A percentile compares a stretch with the other conserved stretches of the same genome.
phyloP scores from a whole-genome alignment of 2,113 vertebrate genomes.

The Mohoua ochrocephala region DNA sequence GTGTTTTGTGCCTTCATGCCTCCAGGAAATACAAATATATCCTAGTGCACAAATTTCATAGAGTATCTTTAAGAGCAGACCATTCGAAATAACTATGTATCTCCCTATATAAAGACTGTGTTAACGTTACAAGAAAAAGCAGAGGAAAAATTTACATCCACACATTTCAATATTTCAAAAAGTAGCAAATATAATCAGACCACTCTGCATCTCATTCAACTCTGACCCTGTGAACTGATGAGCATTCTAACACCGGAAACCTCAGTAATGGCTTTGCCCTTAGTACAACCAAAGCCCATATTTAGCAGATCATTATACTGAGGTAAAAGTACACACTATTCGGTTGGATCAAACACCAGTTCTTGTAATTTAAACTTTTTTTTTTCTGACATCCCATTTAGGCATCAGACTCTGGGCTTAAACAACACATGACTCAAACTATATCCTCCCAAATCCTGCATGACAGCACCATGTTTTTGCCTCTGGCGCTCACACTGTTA shows the following conservation, averaged over 20 bases:
- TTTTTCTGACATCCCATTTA: not conserved
- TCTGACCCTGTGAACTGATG: not conserved
- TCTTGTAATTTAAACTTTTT: not conserved
- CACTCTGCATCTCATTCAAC: not conserved
- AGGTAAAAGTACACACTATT: not conserved
- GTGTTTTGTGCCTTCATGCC: not conserved
- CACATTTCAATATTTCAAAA: not conserved
- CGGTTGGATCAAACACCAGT: not conserved
- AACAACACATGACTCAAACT: not conserved
- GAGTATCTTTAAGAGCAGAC: not conserved
- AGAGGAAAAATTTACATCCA: not conserved
- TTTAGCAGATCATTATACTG: not conserved
- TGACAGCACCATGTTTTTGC: not conserved
- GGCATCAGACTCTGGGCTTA: not conserved
- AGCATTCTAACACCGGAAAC: not conserved
- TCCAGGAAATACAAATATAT: not conserved
- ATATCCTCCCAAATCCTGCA: not conserved
- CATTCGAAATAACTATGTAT: not conserved
- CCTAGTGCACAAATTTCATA: not conserved
- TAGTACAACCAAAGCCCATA: rapidly evolving
- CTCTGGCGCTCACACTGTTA: not conserved
- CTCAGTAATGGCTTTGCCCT: not conserved
- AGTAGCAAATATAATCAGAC: not conserved
- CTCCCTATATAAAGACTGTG: not conserved
- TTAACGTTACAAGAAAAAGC: not conserved